These are phyloP conservation scores for Chloebia gouldiae DNA, from an alignment of 2,113 vertebrate species.

Conservation along the genomic window DNA sequence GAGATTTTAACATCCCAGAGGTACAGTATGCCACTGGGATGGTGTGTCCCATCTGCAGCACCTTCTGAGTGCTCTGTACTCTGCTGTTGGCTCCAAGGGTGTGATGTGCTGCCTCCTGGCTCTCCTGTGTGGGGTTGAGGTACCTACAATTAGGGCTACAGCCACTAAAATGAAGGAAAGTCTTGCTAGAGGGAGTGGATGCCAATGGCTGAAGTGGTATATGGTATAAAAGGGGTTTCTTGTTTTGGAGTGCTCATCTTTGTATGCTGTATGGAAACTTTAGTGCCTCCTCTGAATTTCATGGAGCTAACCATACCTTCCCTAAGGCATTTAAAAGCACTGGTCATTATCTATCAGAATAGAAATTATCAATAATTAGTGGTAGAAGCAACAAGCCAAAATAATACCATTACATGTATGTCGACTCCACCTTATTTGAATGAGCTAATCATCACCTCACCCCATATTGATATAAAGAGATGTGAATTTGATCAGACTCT, in stretches of 20 bases:
- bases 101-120: neutral
- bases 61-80: neutral
- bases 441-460: neutral
- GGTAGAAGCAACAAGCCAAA: neutral
- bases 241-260: neutral
- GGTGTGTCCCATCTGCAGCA: neutral
- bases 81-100: neutral
- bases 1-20: neutral
- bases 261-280: neutral
- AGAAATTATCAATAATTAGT: neutral
- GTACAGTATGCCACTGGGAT: neutral
- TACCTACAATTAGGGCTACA: neutral
- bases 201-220: neutral
- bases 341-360: neutral
- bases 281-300: neutral
- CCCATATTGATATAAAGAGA: neutral
- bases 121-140: neutral
- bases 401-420: neutral
- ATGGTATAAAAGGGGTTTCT: neutral
- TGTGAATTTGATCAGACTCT: neutral
- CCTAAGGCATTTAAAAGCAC: neutral
- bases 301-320: neutral
- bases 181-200: neutral
- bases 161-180: neutral
- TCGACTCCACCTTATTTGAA: neutral